Percentiles rank a stretch among this genome's conserved stretches.
These are phyloP conservation scores for Trissoscelio sp. DNA, from an alignment of 2,888 invertebrate species.

Conservation along the genomic window DNA sequence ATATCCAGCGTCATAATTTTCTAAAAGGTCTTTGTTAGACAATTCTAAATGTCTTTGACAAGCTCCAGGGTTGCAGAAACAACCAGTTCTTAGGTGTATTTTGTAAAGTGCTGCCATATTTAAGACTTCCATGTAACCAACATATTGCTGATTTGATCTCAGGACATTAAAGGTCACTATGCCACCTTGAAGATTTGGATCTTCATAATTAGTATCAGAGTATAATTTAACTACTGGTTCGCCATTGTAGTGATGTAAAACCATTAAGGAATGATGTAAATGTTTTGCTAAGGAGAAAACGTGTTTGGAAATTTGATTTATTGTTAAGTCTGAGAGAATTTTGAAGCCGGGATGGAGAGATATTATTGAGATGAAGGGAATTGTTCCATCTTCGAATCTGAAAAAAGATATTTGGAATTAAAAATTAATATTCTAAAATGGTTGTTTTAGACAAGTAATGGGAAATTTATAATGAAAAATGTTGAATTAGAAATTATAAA, in stretches of 20 bases:
- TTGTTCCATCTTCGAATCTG: constrained; percentile 97
- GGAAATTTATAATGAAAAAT: no score
- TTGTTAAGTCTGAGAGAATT: constrained; percentile 85
- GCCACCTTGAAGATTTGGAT: constrained; percentile 89
- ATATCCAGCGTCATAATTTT: constrained; percentile 94
- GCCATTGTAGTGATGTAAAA: constrained; percentile 90
- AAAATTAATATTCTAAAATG: no score
- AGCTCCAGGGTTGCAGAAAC: constrained; percentile 98
- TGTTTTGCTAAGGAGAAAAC: constrained; percentile 91
- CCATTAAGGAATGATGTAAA: constrained; percentile 86
- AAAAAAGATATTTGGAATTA: no score
- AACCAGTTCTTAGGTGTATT: constrained; percentile 95
- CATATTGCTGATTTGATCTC: constrained; percentile 89
- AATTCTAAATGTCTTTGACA: constrained; percentile 92
- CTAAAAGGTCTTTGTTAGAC: constrained; percentile 88
- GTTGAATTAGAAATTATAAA: no score
- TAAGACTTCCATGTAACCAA: constrained; percentile 96
- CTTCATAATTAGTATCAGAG: constrained; percentile 88
- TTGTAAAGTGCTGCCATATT: constrained; percentile 94
- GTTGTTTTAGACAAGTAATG: no score
- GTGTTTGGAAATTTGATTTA: constrained; percentile 88
- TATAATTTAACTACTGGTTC: constrained; percentile 89
- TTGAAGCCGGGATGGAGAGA: constrained; percentile 93
- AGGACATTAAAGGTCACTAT: constrained; percentile 95
- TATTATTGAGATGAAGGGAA: constrained; percentile 93